Conservation (phyloP, 1,140 invertebrate genomes). For the Drosophila subpulchrella region DNA sequence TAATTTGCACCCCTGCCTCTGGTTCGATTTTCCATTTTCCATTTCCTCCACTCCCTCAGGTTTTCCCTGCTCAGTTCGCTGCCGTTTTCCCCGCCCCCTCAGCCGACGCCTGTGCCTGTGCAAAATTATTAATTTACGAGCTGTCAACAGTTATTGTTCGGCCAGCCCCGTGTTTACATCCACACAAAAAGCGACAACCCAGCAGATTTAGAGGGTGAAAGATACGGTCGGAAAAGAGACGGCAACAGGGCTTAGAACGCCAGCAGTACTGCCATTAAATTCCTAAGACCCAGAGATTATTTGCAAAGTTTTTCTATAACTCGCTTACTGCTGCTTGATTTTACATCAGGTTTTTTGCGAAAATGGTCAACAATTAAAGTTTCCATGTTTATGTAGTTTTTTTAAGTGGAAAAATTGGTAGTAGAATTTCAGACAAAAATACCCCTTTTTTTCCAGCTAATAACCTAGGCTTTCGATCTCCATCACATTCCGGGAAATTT, state of each 20-base stretch:
- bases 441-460: too few relatives aligned
- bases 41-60: background rate
- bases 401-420: too few relatives aligned
- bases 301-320: background rate
- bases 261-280: background rate
- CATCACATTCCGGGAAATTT: too few relatives aligned
- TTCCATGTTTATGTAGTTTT: too few relatives aligned
- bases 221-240: background rate
- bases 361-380: background rate
- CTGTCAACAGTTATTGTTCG: slow-evolving; percentile 81
- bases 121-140: slow-evolving; percentile 83
- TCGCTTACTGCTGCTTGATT: background rate
- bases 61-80: slow-evolving; percentile 31
- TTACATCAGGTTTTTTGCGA: background rate
- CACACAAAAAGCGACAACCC: slow-evolving; percentile 52
- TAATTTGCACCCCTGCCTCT: slow-evolving; percentile 68
- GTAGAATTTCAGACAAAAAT: too few relatives aligned
- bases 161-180: slow-evolving; percentile 68
- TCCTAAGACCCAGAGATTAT: background rate
- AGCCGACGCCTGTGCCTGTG: slow-evolving; percentile 23
- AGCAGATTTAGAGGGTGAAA: background rate
- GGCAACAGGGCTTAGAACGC: background rate
- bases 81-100: slow-evolving; percentile 11
- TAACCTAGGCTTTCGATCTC: too few relatives aligned
- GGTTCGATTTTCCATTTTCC: background rate